Conservation (phyloP, 2,113 vertebrate species). For the Elanoides forficatus region DNA sequence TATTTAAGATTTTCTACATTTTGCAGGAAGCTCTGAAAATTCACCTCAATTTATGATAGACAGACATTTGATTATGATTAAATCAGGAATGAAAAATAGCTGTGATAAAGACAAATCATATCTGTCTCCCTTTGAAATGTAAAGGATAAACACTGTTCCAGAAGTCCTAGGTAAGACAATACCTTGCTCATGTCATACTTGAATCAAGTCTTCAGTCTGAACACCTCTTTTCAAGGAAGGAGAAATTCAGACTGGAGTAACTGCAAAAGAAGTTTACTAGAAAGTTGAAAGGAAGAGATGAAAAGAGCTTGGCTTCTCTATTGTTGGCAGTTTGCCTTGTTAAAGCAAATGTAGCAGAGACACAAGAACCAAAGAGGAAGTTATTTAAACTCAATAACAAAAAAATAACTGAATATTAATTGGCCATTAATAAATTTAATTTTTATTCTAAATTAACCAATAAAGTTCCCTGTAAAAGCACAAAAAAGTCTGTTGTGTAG, state of each 20-base stretch:
- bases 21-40: not conserved
- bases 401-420: not conserved
- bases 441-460: not conserved
- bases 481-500: not conserved
- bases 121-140: not conserved
- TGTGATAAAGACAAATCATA: not conserved
- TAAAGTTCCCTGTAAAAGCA: not conserved
- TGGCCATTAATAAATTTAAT: not conserved
- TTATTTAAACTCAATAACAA: not conserved
- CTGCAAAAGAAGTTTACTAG: not conserved
- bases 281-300: not conserved
- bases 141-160: not conserved
- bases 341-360: not conserved
- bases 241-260: not conserved
- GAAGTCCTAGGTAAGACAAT: not conserved
- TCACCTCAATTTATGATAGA: not conserved
- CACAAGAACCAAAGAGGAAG: not conserved
- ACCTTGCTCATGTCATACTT: not conserved
- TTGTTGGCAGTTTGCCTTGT: not conserved
- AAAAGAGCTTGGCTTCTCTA: not conserved
- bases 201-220: not conserved
- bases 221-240: not conserved
- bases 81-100: not conserved
- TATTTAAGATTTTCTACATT: not conserved
- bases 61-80: not conserved